These are phyloP conservation scores for Artemia franciscana DNA, from an alignment of 1,140 invertebrate genomes.

Conservation along the genomic window DNA sequence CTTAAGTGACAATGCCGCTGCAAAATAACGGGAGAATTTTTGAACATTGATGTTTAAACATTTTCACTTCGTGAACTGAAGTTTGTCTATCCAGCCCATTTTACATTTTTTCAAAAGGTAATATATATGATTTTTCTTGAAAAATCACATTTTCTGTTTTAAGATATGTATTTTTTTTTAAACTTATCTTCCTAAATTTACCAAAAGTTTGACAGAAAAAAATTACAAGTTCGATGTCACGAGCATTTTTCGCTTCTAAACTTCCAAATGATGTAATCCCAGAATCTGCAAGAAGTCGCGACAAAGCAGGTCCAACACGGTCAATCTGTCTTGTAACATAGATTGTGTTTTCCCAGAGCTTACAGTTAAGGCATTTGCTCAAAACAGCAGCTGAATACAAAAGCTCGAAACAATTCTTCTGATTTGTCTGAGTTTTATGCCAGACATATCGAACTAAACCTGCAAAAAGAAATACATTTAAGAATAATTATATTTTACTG, in stretches of 20 bases:
- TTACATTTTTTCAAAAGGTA: too few relatives aligned
- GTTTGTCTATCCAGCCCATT: too few relatives aligned
- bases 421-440: not conserved
- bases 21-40: too few relatives aligned
- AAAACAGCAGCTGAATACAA: constrained; percentile 33
- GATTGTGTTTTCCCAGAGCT: constrained; percentile 47
- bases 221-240: constrained; percentile 43
- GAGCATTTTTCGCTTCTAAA: constrained; percentile 37
- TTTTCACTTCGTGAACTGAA: too few relatives aligned
- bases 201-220: too few relatives aligned
- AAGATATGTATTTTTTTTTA: not conserved
- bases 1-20: too few relatives aligned
- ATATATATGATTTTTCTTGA: not conserved
- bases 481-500: too few relatives aligned
- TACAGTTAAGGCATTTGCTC: constrained; percentile 35
- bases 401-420: constrained; percentile 16
- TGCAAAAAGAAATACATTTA: too few relatives aligned
- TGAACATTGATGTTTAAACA: too few relatives aligned
- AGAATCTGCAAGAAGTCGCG: constrained; percentile 33
- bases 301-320: constrained; percentile 38
- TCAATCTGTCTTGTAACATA: constrained; percentile 41
- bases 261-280: constrained; percentile 38
- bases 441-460: constrained; percentile 22
- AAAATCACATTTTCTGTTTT: not conserved
- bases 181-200: not conserved